These are phyloP conservation scores for Drosophila tropicalis DNA, from an alignment of 1,140 invertebrate genomes.

Conservation along the genomic window DNA sequence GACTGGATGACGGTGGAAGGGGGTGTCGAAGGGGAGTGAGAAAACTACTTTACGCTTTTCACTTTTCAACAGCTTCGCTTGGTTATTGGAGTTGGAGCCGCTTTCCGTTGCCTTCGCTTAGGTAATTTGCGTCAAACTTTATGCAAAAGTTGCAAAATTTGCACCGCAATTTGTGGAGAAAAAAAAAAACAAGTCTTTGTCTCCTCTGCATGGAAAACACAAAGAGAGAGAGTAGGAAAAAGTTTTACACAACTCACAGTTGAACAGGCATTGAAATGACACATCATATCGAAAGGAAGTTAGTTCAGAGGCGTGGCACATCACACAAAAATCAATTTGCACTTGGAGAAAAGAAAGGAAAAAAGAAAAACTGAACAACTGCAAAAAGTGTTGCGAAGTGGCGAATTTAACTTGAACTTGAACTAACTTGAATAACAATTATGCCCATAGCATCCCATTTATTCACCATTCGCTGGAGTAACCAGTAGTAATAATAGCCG, in stretches of 20 bases:
- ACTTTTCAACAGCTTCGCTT: slow-evolving; percentile 65
- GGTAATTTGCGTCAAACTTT: slow-evolving; percentile 79
- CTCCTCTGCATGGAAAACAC: not conserved
- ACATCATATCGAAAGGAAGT: slow-evolving; percentile 32
- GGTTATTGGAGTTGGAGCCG: slow-evolving; percentile 39
- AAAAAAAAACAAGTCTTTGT: not conserved
- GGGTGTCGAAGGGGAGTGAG: slow-evolving; percentile 9
- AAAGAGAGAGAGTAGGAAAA: not conserved
- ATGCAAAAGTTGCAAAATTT: slow-evolving; percentile 78
- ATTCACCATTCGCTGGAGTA: too few species aligned
- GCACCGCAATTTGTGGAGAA: slow-evolving; percentile 74
- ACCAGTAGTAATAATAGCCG: too few species aligned
- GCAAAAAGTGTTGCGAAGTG: slow-evolving; percentile 66
- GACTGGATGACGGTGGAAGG: not conserved
- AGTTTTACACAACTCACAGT: slow-evolving; percentile 15
- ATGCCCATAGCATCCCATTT: slow-evolving; percentile 27
- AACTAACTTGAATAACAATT: slow-evolving; percentile 73
- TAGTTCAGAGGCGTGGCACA: not conserved
- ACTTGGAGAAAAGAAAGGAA: slow-evolving; percentile 24
- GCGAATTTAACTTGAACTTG: slow-evolving; percentile 65
- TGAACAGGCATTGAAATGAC: slow-evolving; percentile 24
- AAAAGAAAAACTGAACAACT: not conserved
- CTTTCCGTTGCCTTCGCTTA: slow-evolving; percentile 47
- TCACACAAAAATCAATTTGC: slow-evolving; percentile 67
- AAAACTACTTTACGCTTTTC: slow-evolving; percentile 72